Percentiles rank a stretch among this genome's conserved stretches.
Evolutionary conservation across 2,888 invertebrate species (phyloP).

Genomic region (Drosophila ochracea): DNA sequence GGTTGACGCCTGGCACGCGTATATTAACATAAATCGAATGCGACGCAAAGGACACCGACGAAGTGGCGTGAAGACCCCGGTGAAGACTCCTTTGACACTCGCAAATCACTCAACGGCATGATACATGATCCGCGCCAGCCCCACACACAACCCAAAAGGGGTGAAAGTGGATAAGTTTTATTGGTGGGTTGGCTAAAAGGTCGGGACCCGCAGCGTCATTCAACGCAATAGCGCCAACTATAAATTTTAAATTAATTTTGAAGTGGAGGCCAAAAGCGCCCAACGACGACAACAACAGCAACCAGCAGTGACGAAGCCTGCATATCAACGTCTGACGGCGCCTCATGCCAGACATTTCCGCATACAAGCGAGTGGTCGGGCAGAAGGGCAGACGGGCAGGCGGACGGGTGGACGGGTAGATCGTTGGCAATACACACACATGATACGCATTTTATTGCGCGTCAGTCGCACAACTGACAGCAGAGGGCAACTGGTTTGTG

Average conservation of each 20-base stretch:
- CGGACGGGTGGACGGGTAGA: not conserved
- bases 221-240: constrained; percentile 81
- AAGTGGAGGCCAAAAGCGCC: constrained; percentile 59
- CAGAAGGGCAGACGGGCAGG: not conserved
- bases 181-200: constrained; percentile 13
- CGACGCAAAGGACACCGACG: constrained; percentile 42
- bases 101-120: constrained; percentile 77
- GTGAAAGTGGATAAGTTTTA: not conserved
- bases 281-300: constrained; percentile 21
- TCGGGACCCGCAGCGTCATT: constrained; percentile 69
- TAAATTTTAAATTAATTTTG: constrained; percentile 80
- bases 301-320: constrained; percentile 50
- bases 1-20: constrained; percentile 45
- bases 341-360: constrained; percentile 49
- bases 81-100: constrained; percentile 73
- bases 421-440: constrained; percentile 35
- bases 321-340: constrained; percentile 52
- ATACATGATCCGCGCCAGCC: constrained; percentile 57
- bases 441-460: constrained; percentile 80
- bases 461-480: constrained; percentile 67
- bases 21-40: constrained; percentile 78
- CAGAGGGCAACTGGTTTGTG: constrained; percentile 19
- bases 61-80: constrained; percentile 24
- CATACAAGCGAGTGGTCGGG: constrained; percentile 15
- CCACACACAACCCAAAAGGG: not conserved